These are phyloP conservation scores for Kradibia gibbosae DNA, from an alignment of 1,140 invertebrate species.

Conservation along the genomic window DNA sequence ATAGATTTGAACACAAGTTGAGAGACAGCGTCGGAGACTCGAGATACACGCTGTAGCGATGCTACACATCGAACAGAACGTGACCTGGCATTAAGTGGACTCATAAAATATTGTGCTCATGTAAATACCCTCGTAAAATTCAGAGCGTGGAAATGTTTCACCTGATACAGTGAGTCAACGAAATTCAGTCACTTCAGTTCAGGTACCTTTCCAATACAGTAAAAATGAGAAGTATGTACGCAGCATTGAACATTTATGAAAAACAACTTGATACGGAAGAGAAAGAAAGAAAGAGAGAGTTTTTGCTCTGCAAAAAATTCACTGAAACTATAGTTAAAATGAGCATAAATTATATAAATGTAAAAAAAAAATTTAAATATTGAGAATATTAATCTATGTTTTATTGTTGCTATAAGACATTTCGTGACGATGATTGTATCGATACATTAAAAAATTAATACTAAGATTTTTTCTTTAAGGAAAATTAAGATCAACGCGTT, in stretches of 20 bases:
- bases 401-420: background rate
- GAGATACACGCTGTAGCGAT: background rate
- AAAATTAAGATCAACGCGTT: background rate
- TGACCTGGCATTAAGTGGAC: conserved; percentile 69
- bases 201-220: conserved; percentile 39
- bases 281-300: background rate
- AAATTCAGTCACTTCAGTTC: conserved; percentile 8
- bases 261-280: conserved; percentile 23
- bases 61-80: conserved; percentile 60
- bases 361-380: background rate
- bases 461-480: background rate
- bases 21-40: background rate
- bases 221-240: background rate
- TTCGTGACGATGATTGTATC: background rate
- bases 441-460: background rate
- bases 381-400: background rate
- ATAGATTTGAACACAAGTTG: conserved; percentile 6
- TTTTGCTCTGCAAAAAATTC: no score
- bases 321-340: no score
- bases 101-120: conserved; percentile 68
- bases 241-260: no score
- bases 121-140: conserved; percentile 70
- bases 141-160: conserved; percentile 57
- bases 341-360: background rate
- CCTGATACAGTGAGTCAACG: background rate